Evolutionary conservation across 1,140 invertebrate species (phyloP).

Genomic region (Papilio polytes): DNA sequence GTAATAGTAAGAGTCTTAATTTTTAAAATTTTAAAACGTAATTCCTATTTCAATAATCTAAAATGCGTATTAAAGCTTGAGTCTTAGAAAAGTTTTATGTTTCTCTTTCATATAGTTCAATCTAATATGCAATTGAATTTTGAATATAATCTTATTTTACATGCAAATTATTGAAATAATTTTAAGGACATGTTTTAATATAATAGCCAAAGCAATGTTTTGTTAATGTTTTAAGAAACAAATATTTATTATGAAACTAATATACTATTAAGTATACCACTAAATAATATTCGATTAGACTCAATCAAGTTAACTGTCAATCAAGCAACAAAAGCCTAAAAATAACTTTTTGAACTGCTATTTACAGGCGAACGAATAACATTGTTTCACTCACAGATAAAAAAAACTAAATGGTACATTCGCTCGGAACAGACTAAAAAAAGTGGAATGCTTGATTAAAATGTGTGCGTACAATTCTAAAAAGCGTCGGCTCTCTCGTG

Average conservation of each 20-base stretch:
- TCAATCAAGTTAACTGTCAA: slow-evolving; percentile 3
- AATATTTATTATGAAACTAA: background rate
- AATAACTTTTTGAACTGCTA: background rate
- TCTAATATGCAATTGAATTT: too few species aligned
- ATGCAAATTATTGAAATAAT: background rate
- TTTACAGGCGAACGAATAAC: slow-evolving; percentile 48
- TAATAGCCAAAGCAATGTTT: background rate
- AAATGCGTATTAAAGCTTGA: too few species aligned
- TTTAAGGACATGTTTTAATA: background rate
- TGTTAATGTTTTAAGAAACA: background rate
- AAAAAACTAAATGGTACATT: slow-evolving; percentile 63
- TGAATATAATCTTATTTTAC: too few species aligned
- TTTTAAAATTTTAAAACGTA: too few species aligned
- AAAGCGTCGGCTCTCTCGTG: slow-evolving; percentile 60
- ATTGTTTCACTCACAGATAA: slow-evolving; percentile 43
- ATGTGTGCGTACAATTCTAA: slow-evolving; percentile 63
- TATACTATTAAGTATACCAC: background rate
- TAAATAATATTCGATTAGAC: slow-evolving; percentile 32
- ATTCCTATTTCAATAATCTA: too few species aligned
- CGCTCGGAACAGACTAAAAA: slow-evolving; percentile 59
- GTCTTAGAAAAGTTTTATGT: too few species aligned
- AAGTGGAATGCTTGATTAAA: slow-evolving; percentile 77
- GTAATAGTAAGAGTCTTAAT: too few species aligned
- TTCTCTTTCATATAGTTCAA: too few species aligned
- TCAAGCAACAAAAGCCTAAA: background rate